phyloP scores from a whole-genome alignment of 2,888 invertebrate species.

The Danaus chrysippus region DNA sequence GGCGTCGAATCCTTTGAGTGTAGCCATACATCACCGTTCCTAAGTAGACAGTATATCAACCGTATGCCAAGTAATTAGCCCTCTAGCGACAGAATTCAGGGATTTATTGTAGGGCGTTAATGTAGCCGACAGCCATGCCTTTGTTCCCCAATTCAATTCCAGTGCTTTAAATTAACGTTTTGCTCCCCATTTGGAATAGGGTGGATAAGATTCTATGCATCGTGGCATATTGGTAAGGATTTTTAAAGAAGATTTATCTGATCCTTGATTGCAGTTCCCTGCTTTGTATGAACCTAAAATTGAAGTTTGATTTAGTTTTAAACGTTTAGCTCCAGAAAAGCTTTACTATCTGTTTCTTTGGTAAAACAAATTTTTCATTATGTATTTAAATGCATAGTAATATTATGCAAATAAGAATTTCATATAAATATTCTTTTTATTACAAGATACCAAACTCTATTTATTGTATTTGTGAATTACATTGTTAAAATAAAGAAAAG shows the following conservation, averaged over 20 bases:
- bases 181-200: conserved; percentile 4
- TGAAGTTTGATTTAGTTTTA: too few species aligned
- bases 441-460: too few species aligned
- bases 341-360: too few species aligned
- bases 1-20: conserved; percentile 73
- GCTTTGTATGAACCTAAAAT: too few species aligned
- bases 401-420: too few species aligned
- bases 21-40: conserved; percentile 71
- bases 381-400: too few species aligned
- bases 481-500: too few species aligned
- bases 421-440: too few species aligned
- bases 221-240: not conserved
- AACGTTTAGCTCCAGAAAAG: too few species aligned
- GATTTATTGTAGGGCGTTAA: conserved; percentile 77
- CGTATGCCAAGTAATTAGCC: conserved; percentile 76
- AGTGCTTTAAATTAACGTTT: conserved; percentile 29
- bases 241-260: not conserved
- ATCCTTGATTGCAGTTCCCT: too few species aligned
- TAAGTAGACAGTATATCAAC: conserved; percentile 80
- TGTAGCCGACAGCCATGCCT: conserved; percentile 74
- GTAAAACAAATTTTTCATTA: too few species aligned
- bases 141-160: conserved; percentile 74
- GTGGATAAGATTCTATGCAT: not conserved
- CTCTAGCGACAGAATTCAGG: conserved; percentile 74
- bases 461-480: too few species aligned